Evolutionary conservation across 2,113 vertebrate species (phyloP).

Genomic region (Prunella fulvescens): DNA sequence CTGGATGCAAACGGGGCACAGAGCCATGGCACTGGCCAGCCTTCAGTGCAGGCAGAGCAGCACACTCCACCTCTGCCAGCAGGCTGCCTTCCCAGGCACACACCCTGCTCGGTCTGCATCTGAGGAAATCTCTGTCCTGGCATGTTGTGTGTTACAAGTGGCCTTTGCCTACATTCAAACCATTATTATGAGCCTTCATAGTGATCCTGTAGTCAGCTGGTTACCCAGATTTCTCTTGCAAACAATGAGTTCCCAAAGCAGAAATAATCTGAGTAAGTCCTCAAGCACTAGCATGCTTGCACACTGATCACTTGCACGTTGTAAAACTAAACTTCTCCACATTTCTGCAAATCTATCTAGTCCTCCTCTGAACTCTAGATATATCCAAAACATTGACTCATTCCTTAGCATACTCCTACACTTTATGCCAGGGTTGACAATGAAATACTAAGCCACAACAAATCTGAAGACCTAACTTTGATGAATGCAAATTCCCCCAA

Average conservation of each 20-base stretch:
- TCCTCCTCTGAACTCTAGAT: background rate
- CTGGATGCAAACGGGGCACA: rapidly evolving
- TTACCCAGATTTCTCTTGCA: background rate
- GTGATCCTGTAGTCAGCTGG: background rate
- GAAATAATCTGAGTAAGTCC: background rate
- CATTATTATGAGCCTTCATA: rapidly evolving
- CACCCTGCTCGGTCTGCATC: rapidly evolving
- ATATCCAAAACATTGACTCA: background rate
- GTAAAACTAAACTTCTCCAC: background rate
- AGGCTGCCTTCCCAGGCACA: background rate
- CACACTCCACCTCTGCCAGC: background rate
- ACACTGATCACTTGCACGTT: background rate
- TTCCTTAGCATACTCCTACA: background rate
- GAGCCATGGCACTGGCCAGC: background rate
- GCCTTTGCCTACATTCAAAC: background rate
- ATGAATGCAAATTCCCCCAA: background rate
- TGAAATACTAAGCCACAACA: background rate
- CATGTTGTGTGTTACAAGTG: background rate
- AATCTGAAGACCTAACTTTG: background rate
- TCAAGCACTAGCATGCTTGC: background rate
- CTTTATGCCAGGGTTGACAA: background rate
- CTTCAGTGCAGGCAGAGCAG: background rate
- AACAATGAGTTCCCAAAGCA: background rate
- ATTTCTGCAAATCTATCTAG: background rate
- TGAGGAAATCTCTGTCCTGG: background rate